These are phyloP conservation scores for Verasper variegatus DNA, from an alignment of 2,113 vertebrate genomes.

Conservation along the genomic window DNA sequence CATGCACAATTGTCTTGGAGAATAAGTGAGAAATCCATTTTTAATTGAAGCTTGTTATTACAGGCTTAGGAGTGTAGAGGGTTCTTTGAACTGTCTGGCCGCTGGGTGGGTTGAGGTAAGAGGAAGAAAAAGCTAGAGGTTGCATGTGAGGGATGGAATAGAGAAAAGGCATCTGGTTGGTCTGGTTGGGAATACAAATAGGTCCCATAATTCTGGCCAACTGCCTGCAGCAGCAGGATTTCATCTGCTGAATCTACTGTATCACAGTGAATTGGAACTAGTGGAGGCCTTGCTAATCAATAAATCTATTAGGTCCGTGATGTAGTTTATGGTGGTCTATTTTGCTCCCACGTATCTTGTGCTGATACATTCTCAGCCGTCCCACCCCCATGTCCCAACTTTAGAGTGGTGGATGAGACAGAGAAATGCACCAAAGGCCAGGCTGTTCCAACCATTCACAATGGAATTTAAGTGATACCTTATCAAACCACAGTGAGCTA, in stretches of 20 bases:
- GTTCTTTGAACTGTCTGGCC: constrained; percentile 54
- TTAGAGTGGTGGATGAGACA: background rate
- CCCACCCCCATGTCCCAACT: background rate
- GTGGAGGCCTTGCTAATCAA: constrained; percentile 63
- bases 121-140: constrained; percentile 32
- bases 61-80: constrained; percentile 52
- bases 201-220: constrained; percentile 50
- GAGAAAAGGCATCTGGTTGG: constrained; percentile 24
- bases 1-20: constrained; percentile 15
- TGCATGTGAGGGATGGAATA: constrained; percentile 25
- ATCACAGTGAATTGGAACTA: constrained; percentile 50
- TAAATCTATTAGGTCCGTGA: constrained; percentile 70
- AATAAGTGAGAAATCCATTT: constrained; percentile 25
- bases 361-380: constrained; percentile 39
- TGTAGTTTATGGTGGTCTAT: constrained; percentile 66
- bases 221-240: constrained; percentile 41
- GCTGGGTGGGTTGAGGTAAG: constrained; percentile 3
- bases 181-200: constrained; percentile 58
- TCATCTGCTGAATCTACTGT: constrained; percentile 49
- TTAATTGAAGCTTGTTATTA: constrained; percentile 36
- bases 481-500: constrained; percentile 30
- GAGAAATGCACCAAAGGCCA: constrained; percentile 13
- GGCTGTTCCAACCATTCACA: constrained; percentile 2
- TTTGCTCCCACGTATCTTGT: constrained; percentile 34
- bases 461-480: constrained; percentile 38